Conservation (phyloP, 2,113 vertebrate species). For the Stegostoma tigrinum region DNA sequence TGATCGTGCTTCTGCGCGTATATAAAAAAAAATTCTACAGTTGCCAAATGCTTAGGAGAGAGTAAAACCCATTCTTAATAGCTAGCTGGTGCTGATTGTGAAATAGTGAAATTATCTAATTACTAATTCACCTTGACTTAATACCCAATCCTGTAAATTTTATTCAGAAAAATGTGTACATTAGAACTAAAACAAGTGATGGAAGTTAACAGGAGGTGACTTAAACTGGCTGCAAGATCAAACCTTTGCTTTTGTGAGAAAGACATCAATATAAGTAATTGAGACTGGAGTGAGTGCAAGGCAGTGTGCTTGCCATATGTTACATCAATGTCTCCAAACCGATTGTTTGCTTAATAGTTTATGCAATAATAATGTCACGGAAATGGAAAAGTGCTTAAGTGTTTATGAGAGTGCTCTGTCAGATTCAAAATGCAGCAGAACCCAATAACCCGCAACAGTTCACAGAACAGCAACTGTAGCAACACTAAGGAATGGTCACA, state of each 20-base stretch:
- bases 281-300: not conserved
- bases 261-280: not conserved
- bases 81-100: not conserved
- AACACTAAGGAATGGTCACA: not conserved
- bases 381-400: constrained; percentile 2
- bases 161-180: not conserved
- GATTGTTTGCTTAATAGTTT: not conserved
- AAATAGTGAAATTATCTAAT: not conserved
- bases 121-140: not conserved
- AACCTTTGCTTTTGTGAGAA: not conserved
- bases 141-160: not conserved
- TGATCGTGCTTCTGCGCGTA: too few relatives aligned
- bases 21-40: too few relatives aligned
- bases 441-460: not conserved
- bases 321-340: not conserved
- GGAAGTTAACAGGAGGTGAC: not conserved
- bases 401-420: not conserved
- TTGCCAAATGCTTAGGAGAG: not conserved
- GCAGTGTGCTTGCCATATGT: not conserved
- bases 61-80: not conserved
- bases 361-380: not conserved
- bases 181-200: not conserved
- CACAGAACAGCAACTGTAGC: not conserved
- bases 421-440: not conserved
- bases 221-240: not conserved